Percentiles rank a stretch among this genome's conserved stretches.
Evolutionary conservation across 2,888 invertebrate genomes (phyloP).

Genomic region (Alloplasta piceator): DNA sequence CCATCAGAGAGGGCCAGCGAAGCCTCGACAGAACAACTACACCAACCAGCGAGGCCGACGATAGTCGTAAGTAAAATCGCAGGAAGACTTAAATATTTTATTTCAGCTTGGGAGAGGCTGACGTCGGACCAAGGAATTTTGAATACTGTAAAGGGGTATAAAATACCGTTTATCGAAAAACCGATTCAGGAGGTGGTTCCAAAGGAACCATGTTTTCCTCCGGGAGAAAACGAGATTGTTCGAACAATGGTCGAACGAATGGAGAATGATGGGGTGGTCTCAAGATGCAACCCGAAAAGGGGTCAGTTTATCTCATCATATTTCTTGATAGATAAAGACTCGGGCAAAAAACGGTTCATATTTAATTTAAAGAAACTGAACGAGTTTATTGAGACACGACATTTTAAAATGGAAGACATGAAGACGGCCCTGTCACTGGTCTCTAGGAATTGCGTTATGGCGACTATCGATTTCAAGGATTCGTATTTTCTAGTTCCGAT

Average conservation of each 20-base stretch:
- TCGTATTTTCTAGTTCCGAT: slow-evolving; percentile 9
- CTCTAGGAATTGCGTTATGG: neutral
- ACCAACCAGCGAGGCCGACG: neutral
- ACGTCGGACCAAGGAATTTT: slow-evolving; percentile 28
- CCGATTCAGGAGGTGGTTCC: slow-evolving; percentile 12
- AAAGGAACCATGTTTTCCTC: neutral
- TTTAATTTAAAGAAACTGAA: neutral
- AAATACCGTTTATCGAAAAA: slow-evolving; percentile 21
- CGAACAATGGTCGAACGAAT: neutral
- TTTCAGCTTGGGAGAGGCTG: slow-evolving; percentile 25
- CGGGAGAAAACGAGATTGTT: neutral
- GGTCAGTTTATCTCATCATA: neutral
- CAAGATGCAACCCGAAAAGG: neutral
- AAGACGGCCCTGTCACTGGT: neutral
- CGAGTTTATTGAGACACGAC: neutral
- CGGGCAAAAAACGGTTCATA: neutral
- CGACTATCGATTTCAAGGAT: neutral
- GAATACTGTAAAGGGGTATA: slow-evolving; percentile 23
- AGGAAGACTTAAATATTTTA: slow-evolving; percentile 14
- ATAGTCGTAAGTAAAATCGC: slow-evolving; percentile 35
- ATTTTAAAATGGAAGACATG: neutral
- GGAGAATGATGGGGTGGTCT: neutral
- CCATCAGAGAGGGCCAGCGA: slow-evolving; percentile 18
- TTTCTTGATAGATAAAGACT: neutral
- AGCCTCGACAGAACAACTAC: slow-evolving; percentile 16